Evolutionary conservation across 1,140 invertebrate species (phyloP).

Genomic region (Magallana ariakensis): DNA sequence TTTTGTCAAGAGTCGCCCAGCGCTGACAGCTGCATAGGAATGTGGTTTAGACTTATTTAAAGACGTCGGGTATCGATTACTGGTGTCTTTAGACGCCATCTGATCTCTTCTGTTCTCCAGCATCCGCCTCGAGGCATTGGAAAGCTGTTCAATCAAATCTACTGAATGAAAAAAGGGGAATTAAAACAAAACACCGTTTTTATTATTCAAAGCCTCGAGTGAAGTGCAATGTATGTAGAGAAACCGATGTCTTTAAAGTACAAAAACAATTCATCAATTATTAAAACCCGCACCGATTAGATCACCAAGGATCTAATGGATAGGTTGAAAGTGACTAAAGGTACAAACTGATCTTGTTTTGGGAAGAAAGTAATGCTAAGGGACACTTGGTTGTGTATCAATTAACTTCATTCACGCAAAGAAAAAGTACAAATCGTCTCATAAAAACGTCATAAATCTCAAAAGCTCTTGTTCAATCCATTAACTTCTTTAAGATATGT

Average conservation of each 20-base stretch:
- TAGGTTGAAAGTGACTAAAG: not conserved
- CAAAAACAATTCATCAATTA: conserved; percentile 1
- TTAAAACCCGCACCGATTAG: not conserved
- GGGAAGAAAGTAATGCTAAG: not conserved
- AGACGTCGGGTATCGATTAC: not conserved
- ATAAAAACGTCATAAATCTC: too few species aligned
- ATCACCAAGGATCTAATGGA: not conserved
- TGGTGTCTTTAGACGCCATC: conserved; percentile 33
- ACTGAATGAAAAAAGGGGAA: not conserved
- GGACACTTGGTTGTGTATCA: not conserved
- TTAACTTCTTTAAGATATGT: too few species aligned
- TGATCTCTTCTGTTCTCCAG: not conserved
- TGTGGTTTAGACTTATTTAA: not conserved
- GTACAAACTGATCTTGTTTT: not conserved
- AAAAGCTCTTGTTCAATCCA: too few species aligned
- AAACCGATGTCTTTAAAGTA: conserved; percentile 26
- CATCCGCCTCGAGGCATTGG: not conserved
- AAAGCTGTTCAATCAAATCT: conserved; percentile 2
- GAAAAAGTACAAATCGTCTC: too few species aligned
- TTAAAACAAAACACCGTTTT: not conserved
- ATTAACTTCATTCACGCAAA: not conserved
- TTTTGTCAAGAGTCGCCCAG: too few species aligned
- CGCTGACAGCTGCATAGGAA: not conserved
- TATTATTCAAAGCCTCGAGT: conserved; percentile 22
- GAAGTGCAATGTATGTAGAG: not conserved